These are phyloP conservation scores for Lordiphosa stackelbergi DNA, from an alignment of 1,140 invertebrate genomes.

Conservation along the genomic window DNA sequence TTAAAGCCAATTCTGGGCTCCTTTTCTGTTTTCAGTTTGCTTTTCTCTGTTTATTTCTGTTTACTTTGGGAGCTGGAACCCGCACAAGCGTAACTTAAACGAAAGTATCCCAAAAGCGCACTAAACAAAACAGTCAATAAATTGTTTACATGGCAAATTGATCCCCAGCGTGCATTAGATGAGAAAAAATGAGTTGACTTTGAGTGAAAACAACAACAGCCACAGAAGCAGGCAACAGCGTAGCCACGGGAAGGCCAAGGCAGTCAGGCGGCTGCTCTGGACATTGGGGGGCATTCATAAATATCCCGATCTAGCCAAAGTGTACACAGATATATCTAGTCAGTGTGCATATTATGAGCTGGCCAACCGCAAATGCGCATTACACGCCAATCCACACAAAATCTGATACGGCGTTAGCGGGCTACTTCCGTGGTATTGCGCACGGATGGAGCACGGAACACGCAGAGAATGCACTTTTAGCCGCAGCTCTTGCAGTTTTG, in stretches of 20 bases:
- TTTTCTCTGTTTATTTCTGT: slow-evolving; percentile 18
- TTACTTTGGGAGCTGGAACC: slow-evolving; percentile 27
- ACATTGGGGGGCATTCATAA: slow-evolving; percentile 36
- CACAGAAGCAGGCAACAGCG: slow-evolving; percentile 1
- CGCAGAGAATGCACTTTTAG: slow-evolving; percentile 50
- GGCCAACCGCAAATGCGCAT: slow-evolving; percentile 7
- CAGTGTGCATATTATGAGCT: slow-evolving; percentile 31
- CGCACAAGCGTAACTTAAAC: slow-evolving; percentile 47
- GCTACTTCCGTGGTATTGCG: slow-evolving; percentile 13
- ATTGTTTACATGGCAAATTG: slow-evolving; percentile 76
- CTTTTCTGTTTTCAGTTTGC: slow-evolving; percentile 8
- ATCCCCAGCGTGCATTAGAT: slow-evolving; percentile 74
- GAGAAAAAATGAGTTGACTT: slow-evolving; percentile 75
- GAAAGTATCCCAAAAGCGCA: slow-evolving; percentile 69
- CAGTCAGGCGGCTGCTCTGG: slow-evolving; percentile 19
- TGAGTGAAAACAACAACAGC: slow-evolving; percentile 47
- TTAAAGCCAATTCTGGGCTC: slow-evolving; percentile 11
- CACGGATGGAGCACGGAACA: slow-evolving; percentile 9
- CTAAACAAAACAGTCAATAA: slow-evolving; percentile 74
- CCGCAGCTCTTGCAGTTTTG: slow-evolving; percentile 54
- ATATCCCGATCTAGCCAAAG: slow-evolving; percentile 18
- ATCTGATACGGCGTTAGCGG: not conserved
- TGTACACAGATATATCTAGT: not conserved
- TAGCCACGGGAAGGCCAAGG: slow-evolving; percentile 5
- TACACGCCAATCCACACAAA: not conserved